Conservation (phyloP, 2,888 invertebrate genomes). For the Microctonus brassicae region DNA sequence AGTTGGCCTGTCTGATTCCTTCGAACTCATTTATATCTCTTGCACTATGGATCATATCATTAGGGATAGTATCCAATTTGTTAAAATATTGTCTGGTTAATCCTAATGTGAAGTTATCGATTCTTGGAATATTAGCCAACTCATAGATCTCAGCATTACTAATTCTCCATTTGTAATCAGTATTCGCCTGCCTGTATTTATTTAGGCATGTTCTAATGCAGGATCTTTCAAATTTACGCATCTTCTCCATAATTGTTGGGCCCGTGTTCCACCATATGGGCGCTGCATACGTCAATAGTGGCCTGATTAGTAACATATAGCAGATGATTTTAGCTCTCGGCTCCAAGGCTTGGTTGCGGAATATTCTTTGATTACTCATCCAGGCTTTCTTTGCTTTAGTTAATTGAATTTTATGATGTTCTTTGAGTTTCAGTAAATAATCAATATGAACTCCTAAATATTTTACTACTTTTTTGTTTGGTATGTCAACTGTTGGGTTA, state of each 20-base stretch:
- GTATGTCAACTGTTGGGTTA: neutral
- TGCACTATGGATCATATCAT: too few relatives aligned
- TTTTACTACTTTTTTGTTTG: constrained; percentile 8
- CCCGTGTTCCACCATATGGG: constrained; percentile 4
- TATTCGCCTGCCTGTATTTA: neutral
- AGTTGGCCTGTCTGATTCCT: too few relatives aligned
- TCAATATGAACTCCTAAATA: constrained; percentile 8
- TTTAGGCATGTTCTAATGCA: neutral
- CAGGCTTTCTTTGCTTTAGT: constrained; percentile 26
- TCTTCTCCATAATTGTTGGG: neutral
- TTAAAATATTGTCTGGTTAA: neutral
- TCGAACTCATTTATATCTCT: too few relatives aligned
- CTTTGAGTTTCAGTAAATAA: constrained; percentile 27
- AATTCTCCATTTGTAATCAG: neutral
- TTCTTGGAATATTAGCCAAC: neutral
- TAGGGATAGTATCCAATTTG: too few relatives aligned
- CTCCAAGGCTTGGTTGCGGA: constrained; percentile 22
- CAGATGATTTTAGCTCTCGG: constrained; percentile 27
- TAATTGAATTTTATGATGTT: constrained; percentile 16
- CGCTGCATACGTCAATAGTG: constrained; percentile 23
- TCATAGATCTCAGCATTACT: neutral
- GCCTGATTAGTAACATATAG: constrained; percentile 19
- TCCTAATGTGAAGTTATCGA: neutral
- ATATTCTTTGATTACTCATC: constrained; percentile 14
- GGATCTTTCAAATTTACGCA: neutral